A percentile compares a stretch with the other conserved stretches of the same genome.
phyloP scores from a whole-genome alignment of 2,113 vertebrate genomes.

The Rhea americana region DNA sequence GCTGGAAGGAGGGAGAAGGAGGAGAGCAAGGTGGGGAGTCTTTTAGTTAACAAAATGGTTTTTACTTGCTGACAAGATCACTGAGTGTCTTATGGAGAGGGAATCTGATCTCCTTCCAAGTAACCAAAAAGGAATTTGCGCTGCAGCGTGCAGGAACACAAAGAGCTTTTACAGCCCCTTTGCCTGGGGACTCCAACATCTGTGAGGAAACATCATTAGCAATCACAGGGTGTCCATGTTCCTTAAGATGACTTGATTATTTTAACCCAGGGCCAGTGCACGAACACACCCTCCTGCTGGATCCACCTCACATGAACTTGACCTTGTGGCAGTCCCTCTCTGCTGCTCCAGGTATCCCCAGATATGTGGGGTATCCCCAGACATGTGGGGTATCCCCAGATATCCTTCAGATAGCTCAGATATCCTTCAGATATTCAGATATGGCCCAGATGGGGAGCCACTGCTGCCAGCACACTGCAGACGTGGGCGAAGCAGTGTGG shows the following conservation, averaged over 20 bases:
- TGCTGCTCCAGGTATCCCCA: neutral
- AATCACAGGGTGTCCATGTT: neutral
- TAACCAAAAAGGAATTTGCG: conserved; percentile 10
- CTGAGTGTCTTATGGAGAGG: neutral
- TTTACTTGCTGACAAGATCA: conserved; percentile 34
- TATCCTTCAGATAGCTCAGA: no score
- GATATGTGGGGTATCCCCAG: no score
- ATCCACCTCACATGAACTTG: neutral
- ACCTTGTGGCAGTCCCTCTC: neutral
- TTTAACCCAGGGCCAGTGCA: neutral
- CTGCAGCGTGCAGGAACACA: neutral
- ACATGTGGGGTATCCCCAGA: no score
- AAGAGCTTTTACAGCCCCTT: neutral
- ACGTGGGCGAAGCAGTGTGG: no score
- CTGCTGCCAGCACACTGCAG: no score
- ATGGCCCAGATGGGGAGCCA: no score
- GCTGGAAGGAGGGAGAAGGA: neutral
- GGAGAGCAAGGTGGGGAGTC: neutral
- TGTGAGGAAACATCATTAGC: neutral
- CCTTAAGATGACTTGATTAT: neutral
- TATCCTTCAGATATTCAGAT: no score
- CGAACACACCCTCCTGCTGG: neutral
- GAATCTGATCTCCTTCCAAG: conserved; percentile 45
- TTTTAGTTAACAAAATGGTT: conserved; percentile 10
- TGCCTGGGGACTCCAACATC: conserved; percentile 39